Conservation (phyloP, 2,113 vertebrate species). For the Sterna hirundo region DNA sequence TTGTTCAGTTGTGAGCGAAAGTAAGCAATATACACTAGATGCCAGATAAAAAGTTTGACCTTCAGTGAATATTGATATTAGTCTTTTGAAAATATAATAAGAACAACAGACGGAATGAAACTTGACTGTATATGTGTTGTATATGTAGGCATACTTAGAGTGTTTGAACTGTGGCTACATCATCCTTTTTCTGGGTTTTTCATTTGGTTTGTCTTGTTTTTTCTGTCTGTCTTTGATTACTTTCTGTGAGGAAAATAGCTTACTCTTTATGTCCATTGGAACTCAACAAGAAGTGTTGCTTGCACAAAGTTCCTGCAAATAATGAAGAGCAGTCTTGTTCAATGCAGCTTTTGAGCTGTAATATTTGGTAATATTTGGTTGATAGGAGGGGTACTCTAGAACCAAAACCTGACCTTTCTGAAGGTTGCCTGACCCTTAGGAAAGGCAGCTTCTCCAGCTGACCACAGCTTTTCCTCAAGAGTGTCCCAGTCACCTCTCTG, state of each 20-base stretch:
- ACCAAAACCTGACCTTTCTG: background rate
- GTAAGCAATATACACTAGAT: background rate
- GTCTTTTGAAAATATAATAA: background rate
- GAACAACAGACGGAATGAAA: background rate
- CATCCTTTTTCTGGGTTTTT: background rate
- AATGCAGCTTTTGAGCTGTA: background rate
- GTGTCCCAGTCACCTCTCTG: background rate
- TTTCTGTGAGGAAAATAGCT: background rate
- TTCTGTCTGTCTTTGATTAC: background rate
- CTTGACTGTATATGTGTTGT: background rate
- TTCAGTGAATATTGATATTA: background rate
- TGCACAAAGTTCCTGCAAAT: background rate
- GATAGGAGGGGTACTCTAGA: background rate
- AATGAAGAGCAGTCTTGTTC: background rate
- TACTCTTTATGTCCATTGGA: background rate
- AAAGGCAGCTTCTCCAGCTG: background rate
- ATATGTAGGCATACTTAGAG: background rate
- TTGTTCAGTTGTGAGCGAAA: background rate
- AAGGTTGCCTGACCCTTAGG: background rate
- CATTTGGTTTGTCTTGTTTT: background rate
- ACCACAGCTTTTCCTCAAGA: background rate
- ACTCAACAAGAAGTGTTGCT: background rate
- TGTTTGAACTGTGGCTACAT: background rate
- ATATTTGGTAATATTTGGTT: background rate
- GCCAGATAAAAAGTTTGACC: background rate